phyloP scores from a whole-genome alignment of 2,888 invertebrate genomes.

The Caradrina clavipalpis region DNA sequence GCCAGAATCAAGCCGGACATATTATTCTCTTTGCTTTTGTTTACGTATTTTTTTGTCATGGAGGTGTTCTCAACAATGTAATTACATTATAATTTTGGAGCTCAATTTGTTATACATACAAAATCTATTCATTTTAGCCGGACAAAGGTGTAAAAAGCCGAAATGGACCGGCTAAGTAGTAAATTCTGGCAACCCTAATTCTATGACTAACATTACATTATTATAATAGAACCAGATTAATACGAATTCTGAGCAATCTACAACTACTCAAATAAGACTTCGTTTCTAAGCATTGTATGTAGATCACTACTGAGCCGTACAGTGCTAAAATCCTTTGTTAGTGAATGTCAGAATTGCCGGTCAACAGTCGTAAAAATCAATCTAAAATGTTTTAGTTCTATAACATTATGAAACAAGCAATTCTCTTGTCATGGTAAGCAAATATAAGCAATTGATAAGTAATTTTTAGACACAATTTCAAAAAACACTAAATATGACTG shows the following conservation, averaged over 20 bases:
- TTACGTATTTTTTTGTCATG: slow-evolving; percentile 22
- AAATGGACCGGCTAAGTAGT: slow-evolving; percentile 42
- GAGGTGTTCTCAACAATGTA: slow-evolving; percentile 8
- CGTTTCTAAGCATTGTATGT: slow-evolving; percentile 19
- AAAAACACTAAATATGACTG: too few species aligned
- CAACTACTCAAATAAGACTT: slow-evolving; percentile 24
- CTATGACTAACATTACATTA: slow-evolving; percentile 24
- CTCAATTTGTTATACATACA: neutral
- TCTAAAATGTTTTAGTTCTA: too few species aligned
- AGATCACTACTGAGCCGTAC: slow-evolving; percentile 2
- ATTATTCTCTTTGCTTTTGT: neutral
- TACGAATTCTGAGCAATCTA: slow-evolving; percentile 43
- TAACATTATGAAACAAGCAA: too few species aligned
- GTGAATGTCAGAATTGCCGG: too few species aligned
- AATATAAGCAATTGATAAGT: too few species aligned
- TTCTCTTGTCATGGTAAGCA: too few species aligned
- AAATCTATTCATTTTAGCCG: slow-evolving; percentile 15
- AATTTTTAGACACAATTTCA: too few species aligned
- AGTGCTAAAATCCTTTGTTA: neutral
- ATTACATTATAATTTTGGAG: slow-evolving; percentile 8
- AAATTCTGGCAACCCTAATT: slow-evolving; percentile 40
- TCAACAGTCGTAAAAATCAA: too few species aligned
- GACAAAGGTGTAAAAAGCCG: slow-evolving; percentile 40
- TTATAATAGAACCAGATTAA: slow-evolving; percentile 34
- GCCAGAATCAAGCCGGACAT: slow-evolving; percentile 5